phyloP scores from a whole-genome alignment of 2,797 vertebrate genomes.

The Channallabes apus region DNA sequence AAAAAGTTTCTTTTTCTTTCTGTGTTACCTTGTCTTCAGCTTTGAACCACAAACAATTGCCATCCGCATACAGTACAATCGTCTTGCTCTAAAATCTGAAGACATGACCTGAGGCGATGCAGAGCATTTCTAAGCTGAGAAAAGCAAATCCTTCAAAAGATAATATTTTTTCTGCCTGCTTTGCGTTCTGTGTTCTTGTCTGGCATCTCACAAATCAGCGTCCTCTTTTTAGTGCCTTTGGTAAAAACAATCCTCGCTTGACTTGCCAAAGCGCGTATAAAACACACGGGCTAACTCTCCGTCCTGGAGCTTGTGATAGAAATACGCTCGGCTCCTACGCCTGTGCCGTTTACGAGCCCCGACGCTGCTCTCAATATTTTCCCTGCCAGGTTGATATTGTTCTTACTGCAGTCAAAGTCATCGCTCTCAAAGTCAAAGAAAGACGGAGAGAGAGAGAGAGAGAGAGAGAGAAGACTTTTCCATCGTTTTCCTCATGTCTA shows the following conservation, averaged over 20 bases:
- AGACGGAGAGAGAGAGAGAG: neutral
- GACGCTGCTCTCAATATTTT: slow-evolving; percentile 23
- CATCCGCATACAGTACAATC: no score
- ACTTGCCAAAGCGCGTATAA: neutral
- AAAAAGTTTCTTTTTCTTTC: neutral
- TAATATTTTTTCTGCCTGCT: neutral
- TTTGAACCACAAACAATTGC: neutral
- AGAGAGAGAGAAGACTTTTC: neutral
- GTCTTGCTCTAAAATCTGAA: neutral
- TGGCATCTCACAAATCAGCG: neutral
- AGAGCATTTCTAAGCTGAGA: neutral
- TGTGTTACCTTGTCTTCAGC: neutral
- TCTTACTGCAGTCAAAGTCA: slow-evolving; percentile 1
- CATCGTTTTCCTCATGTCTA: neutral
- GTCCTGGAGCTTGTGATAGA: neutral
- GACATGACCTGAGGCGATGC: neutral
- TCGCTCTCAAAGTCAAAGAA: neutral
- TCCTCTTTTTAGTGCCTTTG: neutral
- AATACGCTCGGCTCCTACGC: neutral
- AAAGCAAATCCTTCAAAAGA: neutral
- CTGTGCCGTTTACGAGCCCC: slow-evolving; percentile 2
- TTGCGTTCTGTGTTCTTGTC: neutral
- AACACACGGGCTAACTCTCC: neutral
- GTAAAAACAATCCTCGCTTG: neutral
- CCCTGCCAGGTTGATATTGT: slow-evolving; percentile 12